phyloP scores from a whole-genome alignment of 2,113 vertebrate species.

The Hippolais icterina region DNA sequence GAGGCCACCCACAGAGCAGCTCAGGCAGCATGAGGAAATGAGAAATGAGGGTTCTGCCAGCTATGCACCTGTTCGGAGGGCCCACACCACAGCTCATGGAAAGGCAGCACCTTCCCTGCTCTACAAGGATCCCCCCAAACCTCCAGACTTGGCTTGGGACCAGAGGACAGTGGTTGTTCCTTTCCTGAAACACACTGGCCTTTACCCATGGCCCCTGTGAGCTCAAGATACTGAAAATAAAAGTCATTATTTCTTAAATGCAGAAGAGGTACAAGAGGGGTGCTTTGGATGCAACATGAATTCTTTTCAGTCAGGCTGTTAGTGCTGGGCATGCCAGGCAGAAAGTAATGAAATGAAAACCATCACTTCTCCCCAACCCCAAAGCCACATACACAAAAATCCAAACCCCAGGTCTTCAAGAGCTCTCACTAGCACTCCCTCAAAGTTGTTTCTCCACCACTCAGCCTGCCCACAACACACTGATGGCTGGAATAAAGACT shows the following conservation, averaged over 20 bases:
- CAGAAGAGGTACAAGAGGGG: not conserved
- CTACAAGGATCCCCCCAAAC: accelerated
- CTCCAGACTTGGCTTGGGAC: not conserved
- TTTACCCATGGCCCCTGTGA: not conserved
- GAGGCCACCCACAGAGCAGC: not conserved
- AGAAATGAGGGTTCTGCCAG: not conserved
- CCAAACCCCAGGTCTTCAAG: not conserved
- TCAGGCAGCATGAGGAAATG: not conserved
- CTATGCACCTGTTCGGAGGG: accelerated
- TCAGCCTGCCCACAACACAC: not conserved
- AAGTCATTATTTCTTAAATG: not conserved
- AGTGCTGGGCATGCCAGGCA: not conserved
- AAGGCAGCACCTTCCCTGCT: not conserved
- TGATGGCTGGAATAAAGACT: not conserved
- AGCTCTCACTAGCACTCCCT: not conserved
- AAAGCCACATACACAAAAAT: not conserved
- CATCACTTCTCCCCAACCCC: not conserved
- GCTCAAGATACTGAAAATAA: not conserved
- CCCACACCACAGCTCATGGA: accelerated
- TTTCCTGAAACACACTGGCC: not conserved
- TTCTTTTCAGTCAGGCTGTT: not conserved
- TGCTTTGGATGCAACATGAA: accelerated
- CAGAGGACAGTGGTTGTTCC: not conserved
- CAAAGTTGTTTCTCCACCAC: not conserved
- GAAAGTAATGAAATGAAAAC: not conserved